Conservation (phyloP, 2,797 vertebrate species). For the Chaetophractus vellerosus region DNA sequence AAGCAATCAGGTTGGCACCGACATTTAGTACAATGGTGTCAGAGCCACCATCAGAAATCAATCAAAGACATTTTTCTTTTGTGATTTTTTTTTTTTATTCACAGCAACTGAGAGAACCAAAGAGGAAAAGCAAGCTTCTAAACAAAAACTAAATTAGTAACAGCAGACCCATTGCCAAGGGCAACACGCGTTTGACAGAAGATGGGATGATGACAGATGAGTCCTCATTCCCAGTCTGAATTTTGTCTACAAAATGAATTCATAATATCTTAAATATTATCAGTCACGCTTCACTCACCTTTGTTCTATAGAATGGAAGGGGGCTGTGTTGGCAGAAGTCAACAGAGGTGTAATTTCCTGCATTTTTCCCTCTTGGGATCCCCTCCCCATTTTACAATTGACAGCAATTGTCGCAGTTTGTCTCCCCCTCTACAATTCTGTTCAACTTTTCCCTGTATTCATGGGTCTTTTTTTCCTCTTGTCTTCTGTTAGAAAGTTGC, state of each 20-base stretch:
- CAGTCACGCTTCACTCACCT: slow-evolving; percentile 86
- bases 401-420: slow-evolving; percentile 86
- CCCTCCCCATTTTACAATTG: slow-evolving; percentile 85
- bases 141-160: slow-evolving; percentile 90
- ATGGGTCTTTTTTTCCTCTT: slow-evolving; percentile 54
- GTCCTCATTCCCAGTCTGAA: slow-evolving; percentile 84
- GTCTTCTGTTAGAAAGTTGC: slow-evolving; percentile 62
- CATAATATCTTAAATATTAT: slow-evolving; percentile 88
- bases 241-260: slow-evolving; percentile 87
- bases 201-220: slow-evolving; percentile 88
- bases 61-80: slow-evolving; percentile 85
- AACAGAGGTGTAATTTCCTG: slow-evolving; percentile 87
- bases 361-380: slow-evolving; percentile 75
- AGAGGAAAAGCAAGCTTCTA: slow-evolving; percentile 83
- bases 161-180: slow-evolving; percentile 89
- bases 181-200: slow-evolving; percentile 89
- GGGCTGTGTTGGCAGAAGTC: slow-evolving; percentile 86
- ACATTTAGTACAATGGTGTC: slow-evolving; percentile 80
- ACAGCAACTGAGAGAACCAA: slow-evolving; percentile 82
- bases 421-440: slow-evolving; percentile 78
- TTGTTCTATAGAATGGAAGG: slow-evolving; percentile 87
- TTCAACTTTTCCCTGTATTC: slow-evolving; percentile 81
- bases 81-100: slow-evolving; percentile 81
- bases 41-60: slow-evolving; percentile 82
- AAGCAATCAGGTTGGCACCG: slow-evolving; percentile 75